phyloP scores from a whole-genome alignment of 2,113 vertebrate genomes.

The Scophthalmus maximus region DNA sequence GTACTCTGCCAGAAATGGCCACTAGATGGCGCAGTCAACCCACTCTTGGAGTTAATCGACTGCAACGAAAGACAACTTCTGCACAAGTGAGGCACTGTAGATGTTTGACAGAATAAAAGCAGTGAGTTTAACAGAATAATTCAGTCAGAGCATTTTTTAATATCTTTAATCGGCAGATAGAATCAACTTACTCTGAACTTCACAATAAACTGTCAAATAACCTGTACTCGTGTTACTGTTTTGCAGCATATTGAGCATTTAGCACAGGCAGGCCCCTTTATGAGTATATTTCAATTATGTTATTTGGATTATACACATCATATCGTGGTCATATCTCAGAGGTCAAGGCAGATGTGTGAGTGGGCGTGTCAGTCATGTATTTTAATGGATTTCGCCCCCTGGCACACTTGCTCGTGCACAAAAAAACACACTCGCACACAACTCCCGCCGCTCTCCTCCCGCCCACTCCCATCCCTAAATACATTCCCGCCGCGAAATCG shows the following conservation, averaged over 20 bases:
- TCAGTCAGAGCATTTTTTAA: not conserved
- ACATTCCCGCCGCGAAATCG: not conserved
- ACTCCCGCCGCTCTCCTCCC: not conserved
- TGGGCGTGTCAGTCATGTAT: not conserved
- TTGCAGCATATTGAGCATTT: not conserved
- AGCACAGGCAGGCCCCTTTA: not conserved
- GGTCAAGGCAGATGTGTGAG: not conserved
- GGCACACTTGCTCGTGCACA: not conserved
- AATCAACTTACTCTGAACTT: not conserved
- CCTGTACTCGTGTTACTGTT: not conserved
- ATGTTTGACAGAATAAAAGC: not conserved
- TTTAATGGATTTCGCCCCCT: not conserved
- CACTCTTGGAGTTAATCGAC: not conserved
- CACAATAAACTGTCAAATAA: not conserved
- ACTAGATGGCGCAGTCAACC: conserved; percentile 45
- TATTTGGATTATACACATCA: not conserved
- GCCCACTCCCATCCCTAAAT: conserved; percentile 1
- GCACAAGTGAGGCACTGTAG: rapidly evolving
- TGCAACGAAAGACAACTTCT: not conserved
- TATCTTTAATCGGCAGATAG: not conserved
- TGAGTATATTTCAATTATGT: not conserved
- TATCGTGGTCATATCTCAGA: not conserved
- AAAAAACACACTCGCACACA: not conserved
- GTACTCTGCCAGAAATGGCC: not conserved
- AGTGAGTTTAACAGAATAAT: not conserved